A percentile compares a stretch with the other conserved stretches of the same genome.
These are phyloP conservation scores for Synanthedon andrenaeformis DNA, from an alignment of 2,888 invertebrate species.

Conservation along the genomic window DNA sequence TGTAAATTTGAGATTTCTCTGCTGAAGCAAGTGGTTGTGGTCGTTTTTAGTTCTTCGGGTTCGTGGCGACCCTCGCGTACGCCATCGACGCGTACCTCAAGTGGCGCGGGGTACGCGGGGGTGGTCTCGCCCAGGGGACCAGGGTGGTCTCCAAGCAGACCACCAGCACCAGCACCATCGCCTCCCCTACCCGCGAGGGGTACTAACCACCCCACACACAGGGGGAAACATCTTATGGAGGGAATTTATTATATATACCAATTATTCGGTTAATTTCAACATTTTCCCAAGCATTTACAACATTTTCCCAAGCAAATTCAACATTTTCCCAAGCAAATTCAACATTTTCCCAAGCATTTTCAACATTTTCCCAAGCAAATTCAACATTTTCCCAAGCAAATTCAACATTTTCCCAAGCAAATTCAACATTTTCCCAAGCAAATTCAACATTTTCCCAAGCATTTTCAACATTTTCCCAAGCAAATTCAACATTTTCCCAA, in stretches of 20 bases:
- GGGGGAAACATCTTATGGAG: constrained; percentile 1
- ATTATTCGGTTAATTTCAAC: background rate
- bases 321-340: too few species aligned
- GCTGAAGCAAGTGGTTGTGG: too few species aligned
- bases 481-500: too few species aligned
- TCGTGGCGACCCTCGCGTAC: constrained; percentile 82
- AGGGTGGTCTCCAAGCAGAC: constrained; percentile 75
- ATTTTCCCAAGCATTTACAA: background rate
- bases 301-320: background rate
- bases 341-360: too few species aligned
- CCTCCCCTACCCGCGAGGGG: constrained; percentile 32
- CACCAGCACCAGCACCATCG: constrained; percentile 61
- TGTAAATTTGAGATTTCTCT: too few species aligned
- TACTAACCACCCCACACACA: constrained; percentile 24
- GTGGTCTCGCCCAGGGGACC: constrained; percentile 80
- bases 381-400: too few species aligned
- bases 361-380: too few species aligned
- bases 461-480: too few species aligned
- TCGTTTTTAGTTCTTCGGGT: constrained; percentile 83
- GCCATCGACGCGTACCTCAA: constrained; percentile 85
- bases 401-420: too few species aligned
- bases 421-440: too few species aligned
- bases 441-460: too few species aligned
- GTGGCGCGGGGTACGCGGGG: constrained; percentile 74
- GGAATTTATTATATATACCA: background rate